Base-by-base conservation (phyloP, 92 coral and sea anemone species). In the Muricea muricata region DNA sequence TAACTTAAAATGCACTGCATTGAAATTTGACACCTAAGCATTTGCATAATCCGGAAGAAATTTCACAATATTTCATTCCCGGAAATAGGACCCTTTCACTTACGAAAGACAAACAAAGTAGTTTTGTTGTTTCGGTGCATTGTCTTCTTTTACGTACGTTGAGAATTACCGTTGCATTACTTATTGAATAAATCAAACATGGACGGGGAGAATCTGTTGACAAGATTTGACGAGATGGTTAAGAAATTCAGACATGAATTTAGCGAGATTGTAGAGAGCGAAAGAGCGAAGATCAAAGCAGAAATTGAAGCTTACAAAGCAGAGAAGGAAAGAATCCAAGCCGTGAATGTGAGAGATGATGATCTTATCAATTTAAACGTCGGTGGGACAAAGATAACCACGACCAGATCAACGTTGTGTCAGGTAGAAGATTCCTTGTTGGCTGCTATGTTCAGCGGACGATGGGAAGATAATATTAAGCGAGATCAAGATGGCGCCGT, bases 381-480 rank as follows among this genome's bases (percentile, higher is more conserved):
- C n/a, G 75, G 75, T 10, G 75, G 75, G 34, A 3, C 30, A 13
- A 68, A 68, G 23, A 23, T 68, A 4, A 31, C 75, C 20, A 68
- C 75, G 3, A 32, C 15, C 30, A 68, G 75, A 32, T 68, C 75
- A 14, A 68, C 75, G 8, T 47, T 68, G 32, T 68, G 75, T 68
- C n/a, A n/a, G n/a, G n/a, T n/a, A n/a, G n/a, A n/a, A n/a, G n/a
- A n/a, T n/a, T n/a, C n/a, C n/a, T n/a, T n/a, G n/a, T n/a, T n/a
- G n/a, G n/a, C n/a, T n/a, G n/a, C n/a, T n/a, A n/a, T n/a, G n/a
- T n/a, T n/a, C 37, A 68, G 75, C 17, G 75, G 75, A 32, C 75
- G 75, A 1, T 68, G 75, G 75, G 75, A 68, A 68, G 75, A 68
- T n/a, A n/a, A n/a, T n/a, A n/a, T n/a, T n/a, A 17, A 33, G 75